These are phyloP conservation scores for Chaetophractus vellerosus DNA, from an alignment of 2,797 vertebrate genomes.

Conservation along the genomic window DNA sequence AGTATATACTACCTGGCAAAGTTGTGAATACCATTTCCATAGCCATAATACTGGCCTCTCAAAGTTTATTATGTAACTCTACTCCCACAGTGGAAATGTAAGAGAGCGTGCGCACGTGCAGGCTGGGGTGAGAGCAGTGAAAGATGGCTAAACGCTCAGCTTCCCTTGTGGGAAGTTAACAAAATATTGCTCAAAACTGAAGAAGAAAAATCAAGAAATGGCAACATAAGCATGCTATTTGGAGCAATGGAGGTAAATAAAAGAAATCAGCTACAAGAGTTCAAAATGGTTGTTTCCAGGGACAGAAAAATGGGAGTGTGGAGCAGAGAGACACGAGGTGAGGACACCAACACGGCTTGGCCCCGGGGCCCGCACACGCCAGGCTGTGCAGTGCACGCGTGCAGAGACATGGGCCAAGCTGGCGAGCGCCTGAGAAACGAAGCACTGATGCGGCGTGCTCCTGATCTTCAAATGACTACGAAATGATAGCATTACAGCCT, in stretches of 20 bases:
- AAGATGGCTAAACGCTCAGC: neutral
- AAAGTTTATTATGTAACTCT: neutral
- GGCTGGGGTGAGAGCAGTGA: neutral
- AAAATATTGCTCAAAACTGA: neutral
- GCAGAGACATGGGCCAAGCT: too few relatives aligned
- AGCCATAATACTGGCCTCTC: neutral
- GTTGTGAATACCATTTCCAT: neutral
- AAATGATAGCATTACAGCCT: neutral
- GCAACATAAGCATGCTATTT: neutral
- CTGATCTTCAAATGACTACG: neutral
- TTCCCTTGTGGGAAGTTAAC: neutral
- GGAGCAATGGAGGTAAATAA: neutral
- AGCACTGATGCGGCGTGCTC: neutral
- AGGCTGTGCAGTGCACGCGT: fast-evolving
- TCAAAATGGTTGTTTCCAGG: neutral
- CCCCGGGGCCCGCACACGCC: fast-evolving
- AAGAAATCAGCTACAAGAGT: neutral
- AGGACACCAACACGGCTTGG: neutral
- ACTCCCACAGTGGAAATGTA: neutral
- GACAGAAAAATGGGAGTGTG: too few relatives aligned
- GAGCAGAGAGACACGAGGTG: too few relatives aligned
- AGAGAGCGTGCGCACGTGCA: neutral
- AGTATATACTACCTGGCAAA: neutral
- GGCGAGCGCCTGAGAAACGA: neutral
- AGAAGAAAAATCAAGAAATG: neutral